phyloP scores from a whole-genome alignment of 2,888 invertebrate species.

The Caenorhabditis zanzibari region DNA sequence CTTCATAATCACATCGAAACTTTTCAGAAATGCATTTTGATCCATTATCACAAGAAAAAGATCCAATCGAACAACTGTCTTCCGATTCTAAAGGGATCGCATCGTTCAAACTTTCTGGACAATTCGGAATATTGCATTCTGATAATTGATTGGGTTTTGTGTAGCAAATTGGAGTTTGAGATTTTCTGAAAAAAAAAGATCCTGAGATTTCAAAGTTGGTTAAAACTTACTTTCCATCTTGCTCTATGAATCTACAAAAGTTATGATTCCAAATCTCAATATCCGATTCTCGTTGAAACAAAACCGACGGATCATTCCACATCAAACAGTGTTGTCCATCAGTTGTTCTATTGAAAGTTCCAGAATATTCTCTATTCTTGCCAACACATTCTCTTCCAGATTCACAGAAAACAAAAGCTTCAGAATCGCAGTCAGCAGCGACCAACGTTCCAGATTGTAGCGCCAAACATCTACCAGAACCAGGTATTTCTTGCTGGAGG shows the following conservation, averaged over 20 bases:
- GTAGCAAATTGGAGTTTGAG: conserved; percentile 48
- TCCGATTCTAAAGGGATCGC: not conserved
- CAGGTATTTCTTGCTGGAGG: conserved; percentile 54
- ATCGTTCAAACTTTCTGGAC: conserved; percentile 63
- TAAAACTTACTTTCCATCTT: conserved; percentile 39
- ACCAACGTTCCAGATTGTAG: conserved; percentile 47
- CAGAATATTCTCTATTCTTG: conserved; percentile 49
- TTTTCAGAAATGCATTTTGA: conserved; percentile 72
- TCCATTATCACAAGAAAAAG: conserved; percentile 70
- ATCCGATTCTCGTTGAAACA: conserved; percentile 53
- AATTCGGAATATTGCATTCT: conserved; percentile 53
- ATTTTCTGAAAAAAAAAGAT: conserved; percentile 31
- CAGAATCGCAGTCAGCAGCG: conserved; percentile 72
- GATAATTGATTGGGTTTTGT: conserved; percentile 33
- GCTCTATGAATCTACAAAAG: conserved; percentile 60
- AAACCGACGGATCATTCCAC: conserved; percentile 75
- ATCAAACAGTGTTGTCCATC: conserved; percentile 69
- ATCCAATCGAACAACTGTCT: conserved; percentile 44
- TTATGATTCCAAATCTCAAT: conserved; percentile 65
- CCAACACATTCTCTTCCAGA: conserved; percentile 67
- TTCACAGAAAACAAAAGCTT: conserved; percentile 72
- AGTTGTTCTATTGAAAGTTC: conserved; percentile 42
- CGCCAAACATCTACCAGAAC: conserved; percentile 69
- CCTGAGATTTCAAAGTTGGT: not conserved
- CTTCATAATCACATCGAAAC: conserved; percentile 79